These are phyloP conservation scores for Chrysomallon squamiferum DNA, from an alignment of 1,140 invertebrate genomes.

Conservation along the genomic window DNA sequence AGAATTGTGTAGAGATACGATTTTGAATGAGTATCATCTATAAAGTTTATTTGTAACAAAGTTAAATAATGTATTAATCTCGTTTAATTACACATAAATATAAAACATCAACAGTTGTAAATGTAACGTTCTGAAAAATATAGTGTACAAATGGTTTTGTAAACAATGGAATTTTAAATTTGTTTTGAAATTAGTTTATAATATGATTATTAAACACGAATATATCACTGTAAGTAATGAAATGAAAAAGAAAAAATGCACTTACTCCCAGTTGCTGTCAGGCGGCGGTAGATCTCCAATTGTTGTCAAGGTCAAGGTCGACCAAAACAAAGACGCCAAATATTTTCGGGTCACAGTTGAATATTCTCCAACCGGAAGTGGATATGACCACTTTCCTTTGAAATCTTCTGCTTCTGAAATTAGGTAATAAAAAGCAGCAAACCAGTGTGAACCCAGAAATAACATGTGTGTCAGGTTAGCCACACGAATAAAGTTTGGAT, in stretches of 20 bases:
- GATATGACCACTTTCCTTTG: constrained; percentile 91
- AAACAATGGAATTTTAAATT: too few relatives aligned
- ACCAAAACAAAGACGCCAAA: constrained; percentile 94
- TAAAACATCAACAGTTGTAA: too few relatives aligned
- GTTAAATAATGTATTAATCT: too few relatives aligned
- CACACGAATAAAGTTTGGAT: constrained; percentile 95
- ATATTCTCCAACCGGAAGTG: constrained; percentile 75
- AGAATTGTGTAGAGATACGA: too few relatives aligned
- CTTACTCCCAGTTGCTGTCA: constrained; percentile 95
- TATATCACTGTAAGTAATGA: too few relatives aligned
- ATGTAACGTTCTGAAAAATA: too few relatives aligned
- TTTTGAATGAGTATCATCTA: too few relatives aligned
- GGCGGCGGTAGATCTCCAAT: constrained; percentile 91
- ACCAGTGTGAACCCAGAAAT: constrained; percentile 94
- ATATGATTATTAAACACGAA: too few relatives aligned
- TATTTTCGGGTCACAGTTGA: constrained; percentile 89
- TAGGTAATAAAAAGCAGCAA: constrained; percentile 95
- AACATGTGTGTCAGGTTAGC: constrained; percentile 94
- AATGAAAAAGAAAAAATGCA: constrained; percentile 63
- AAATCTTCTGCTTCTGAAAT: constrained; percentile 91
- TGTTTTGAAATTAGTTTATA: too few relatives aligned
- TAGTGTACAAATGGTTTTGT: too few relatives aligned
- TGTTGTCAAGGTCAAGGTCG: constrained; percentile 93
- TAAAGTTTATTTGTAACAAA: too few relatives aligned
- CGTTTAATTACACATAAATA: too few relatives aligned